Evolutionary conservation across 2,888 invertebrate species (phyloP), one percentile per base, ranked within the genome.

Genomic region (Meta bourneti): DNA sequence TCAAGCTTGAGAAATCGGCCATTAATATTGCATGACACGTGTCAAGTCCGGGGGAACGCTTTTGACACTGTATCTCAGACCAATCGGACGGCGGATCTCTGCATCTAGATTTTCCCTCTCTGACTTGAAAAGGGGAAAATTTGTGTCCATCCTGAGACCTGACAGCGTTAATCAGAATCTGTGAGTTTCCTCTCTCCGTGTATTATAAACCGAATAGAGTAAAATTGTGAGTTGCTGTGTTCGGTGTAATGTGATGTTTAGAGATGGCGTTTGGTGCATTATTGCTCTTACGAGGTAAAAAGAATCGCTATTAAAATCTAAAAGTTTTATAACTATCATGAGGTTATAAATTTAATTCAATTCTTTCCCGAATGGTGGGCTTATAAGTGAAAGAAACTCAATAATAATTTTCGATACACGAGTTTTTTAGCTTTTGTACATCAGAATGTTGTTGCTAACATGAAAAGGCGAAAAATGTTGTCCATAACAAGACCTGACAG

Each of bases 11-110:
- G 88, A 81, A 88, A 88, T 88, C 88, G 81, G 13, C 88, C 88
- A 88, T 88, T 88, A 88, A 88, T 88, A 88, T 88, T 88, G 88
- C 88, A 81, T 88, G 88, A 88, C 88, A 81, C 69, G 69, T 88
- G 88, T 88, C 88, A 80, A 48, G 77, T 77, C 61, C n/a, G 69
- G 49, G 75, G 34, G 61, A 52, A 20, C 81, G 87, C 87, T 77
- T 87, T 87, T 79, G 87, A 87, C 79, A 72, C 83, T 54, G 61
- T 79, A 79, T 79, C 79, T 61, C 54, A 54, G 61, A 54, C 54
- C 61, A 61, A 79, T 79, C 79, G 77, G 77, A 77, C 51, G 77
- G 19, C 51, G 77, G 51, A 51, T 19, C 77, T 77, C 52, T 0
- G 34, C 20, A 79, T 79, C 79, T 79, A n/a, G 79, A 61, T 20